Conservation (phyloP, 2,888 invertebrate genomes). For the Plebejus argus region DNA sequence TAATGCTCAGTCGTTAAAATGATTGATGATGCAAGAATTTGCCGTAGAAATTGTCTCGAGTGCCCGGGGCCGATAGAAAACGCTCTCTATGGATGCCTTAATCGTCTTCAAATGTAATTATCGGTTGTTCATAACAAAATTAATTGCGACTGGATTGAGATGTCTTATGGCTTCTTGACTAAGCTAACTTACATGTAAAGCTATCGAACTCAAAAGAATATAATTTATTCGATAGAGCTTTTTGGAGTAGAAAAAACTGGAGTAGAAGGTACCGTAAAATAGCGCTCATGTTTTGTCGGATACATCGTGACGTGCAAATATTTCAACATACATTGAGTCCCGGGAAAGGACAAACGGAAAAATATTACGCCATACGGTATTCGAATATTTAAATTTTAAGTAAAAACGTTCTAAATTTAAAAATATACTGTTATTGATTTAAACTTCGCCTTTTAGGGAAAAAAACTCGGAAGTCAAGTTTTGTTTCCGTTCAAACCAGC, state of each 20-base stretch:
- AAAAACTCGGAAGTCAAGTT: slow-evolving; percentile 5
- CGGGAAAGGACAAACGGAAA: too few species aligned
- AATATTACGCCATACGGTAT: too few species aligned
- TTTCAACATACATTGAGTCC: too few species aligned
- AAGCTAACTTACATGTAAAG: too few species aligned
- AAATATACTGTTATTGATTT: neutral
- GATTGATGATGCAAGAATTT: slow-evolving; percentile 2
- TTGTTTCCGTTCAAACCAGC: slow-evolving; percentile 6
- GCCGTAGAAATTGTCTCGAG: slow-evolving; percentile 12
- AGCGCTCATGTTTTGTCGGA: too few species aligned
- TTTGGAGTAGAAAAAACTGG: too few species aligned
- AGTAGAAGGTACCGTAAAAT: too few species aligned
- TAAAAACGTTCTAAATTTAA: neutral
- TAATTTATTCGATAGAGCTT: too few species aligned
- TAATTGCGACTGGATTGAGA: neutral
- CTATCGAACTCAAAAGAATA: too few species aligned
- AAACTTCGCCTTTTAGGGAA: neutral
- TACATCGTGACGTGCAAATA: too few species aligned
- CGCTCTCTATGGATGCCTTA: neutral
- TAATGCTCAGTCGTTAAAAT: neutral
- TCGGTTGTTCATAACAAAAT: neutral
- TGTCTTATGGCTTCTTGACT: neutral
- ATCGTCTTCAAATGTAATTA: slow-evolving; percentile 11
- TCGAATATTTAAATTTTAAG: neutral
- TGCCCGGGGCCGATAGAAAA: neutral